These are phyloP conservation scores for Anaspis maculata DNA, from an alignment of 2,888 invertebrate species.

Conservation along the genomic window DNA sequence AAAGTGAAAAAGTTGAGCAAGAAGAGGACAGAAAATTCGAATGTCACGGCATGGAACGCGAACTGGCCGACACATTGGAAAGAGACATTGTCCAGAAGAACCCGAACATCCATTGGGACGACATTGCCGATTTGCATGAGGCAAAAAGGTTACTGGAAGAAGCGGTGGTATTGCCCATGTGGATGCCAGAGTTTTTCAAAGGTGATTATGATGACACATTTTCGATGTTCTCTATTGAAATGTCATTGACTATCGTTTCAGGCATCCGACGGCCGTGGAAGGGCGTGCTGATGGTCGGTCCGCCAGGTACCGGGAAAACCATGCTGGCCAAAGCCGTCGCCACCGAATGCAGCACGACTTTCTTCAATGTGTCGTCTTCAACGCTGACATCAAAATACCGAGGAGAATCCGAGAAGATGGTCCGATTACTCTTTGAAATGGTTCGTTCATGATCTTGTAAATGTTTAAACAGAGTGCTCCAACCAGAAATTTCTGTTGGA, in stretches of 20 bases:
- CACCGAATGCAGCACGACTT: constrained; percentile 95
- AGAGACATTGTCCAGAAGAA: constrained; percentile 95
- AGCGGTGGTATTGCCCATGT: constrained; percentile 94
- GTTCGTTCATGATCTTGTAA: constrained; percentile 45
- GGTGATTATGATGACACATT: constrained; percentile 45
- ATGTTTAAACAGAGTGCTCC: too few species aligned
- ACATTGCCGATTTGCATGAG: constrained; percentile 83
- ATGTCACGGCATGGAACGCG: constrained; percentile 71
- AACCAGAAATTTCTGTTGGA: too few species aligned
- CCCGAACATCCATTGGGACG: constrained; percentile 92
- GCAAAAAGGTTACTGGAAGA: constrained; percentile 89
- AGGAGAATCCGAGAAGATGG: constrained; percentile 98
- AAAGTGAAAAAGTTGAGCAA: constrained; percentile 39
- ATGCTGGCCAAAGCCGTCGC: constrained; percentile 97
- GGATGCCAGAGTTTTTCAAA: constrained; percentile 98
- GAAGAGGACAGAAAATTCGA: constrained; percentile 82
- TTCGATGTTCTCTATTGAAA: too few species aligned
- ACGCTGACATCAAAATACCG: constrained; percentile 97
- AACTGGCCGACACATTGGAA: constrained; percentile 83
- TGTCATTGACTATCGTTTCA: constrained; percentile 40
- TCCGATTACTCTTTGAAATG: constrained; percentile 95
- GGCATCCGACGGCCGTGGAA: constrained; percentile 95
- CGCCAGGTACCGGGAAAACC: constrained; percentile 91
- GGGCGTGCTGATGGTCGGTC: constrained; percentile 90
- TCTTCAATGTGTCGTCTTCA: constrained; percentile 95